These are phyloP conservation scores for Schizopygopsis pylzovi DNA, from an alignment of 2,797 vertebrate species.

Conservation along the genomic window DNA sequence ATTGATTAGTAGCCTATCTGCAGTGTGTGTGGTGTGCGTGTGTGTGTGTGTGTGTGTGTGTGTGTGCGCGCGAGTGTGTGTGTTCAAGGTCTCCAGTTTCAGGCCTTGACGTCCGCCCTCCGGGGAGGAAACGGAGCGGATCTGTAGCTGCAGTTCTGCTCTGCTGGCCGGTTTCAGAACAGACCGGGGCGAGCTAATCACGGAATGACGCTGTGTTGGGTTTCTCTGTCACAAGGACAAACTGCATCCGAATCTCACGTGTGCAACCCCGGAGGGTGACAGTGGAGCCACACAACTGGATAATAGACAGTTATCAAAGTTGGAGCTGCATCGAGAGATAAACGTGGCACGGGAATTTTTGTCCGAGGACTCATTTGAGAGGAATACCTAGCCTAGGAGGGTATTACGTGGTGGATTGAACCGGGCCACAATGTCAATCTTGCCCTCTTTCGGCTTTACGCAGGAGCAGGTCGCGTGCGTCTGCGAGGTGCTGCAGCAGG, in stretches of 20 bases:
- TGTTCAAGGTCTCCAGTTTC: constrained; percentile 80
- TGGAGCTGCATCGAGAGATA: constrained; percentile 7
- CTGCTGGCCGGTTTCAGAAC: constrained; percentile 81
- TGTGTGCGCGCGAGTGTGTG: constrained; percentile 34
- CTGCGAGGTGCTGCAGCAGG: constrained; percentile 95
- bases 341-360: constrained; percentile 16
- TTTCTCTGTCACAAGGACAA: constrained; percentile 77
- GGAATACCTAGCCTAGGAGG: constrained; percentile 11
- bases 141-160: constrained; percentile 74
- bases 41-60: not conserved
- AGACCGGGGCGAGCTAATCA: constrained; percentile 87
- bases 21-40: constrained; percentile 30
- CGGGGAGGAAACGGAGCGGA: constrained; percentile 81
- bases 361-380: constrained; percentile 17
- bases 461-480: constrained; percentile 98
- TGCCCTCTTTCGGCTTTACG: constrained; percentile 96
- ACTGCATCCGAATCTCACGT: constrained; percentile 76
- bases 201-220: constrained; percentile 81
- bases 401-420: constrained; percentile 22
- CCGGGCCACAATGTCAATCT: constrained; percentile 89
- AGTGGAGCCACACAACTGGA: not conserved
- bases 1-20: constrained; percentile 43
- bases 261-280: not conserved
- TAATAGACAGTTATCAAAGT: not conserved
- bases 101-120: constrained; percentile 80